These are phyloP conservation scores for Anagyrus pseudococci DNA, from an alignment of 2,888 invertebrate species.

Conservation along the genomic window DNA sequence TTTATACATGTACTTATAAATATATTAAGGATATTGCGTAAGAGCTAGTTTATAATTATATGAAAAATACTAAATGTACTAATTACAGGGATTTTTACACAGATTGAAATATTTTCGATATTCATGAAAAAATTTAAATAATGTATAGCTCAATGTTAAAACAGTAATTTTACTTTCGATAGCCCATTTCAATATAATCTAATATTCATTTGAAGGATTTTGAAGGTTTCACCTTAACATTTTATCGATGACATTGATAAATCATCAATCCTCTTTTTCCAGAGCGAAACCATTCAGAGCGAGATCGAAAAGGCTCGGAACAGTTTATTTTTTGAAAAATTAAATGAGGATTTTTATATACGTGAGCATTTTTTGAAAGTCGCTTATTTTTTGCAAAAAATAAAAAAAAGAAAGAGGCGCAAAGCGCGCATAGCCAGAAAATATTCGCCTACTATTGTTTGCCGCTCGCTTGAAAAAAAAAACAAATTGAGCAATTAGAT, in stretches of 20 bases:
- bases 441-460: constrained; percentile 30
- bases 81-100: too few relatives aligned
- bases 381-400: constrained; percentile 21
- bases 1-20: too few relatives aligned
- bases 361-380: constrained; percentile 44
- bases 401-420: constrained; percentile 8
- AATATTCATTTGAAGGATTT: background rate
- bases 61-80: too few relatives aligned
- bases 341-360: constrained; percentile 37
- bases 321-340: constrained; percentile 43
- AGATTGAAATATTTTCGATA: background rate
- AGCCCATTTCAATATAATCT: background rate
- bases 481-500: constrained; percentile 9
- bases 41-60: too few relatives aligned
- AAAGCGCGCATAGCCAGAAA: background rate
- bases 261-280: constrained; percentile 41
- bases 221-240: too few relatives aligned
- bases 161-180: background rate
- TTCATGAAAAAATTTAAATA: background rate
- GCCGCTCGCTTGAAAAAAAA: constrained; percentile 28
- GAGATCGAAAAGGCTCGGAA: constrained; percentile 29
- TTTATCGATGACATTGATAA: constrained; percentile 16
- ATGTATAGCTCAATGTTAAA: background rate
- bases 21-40: too few relatives aligned
- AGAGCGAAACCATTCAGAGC: constrained; percentile 43